Percentiles rank a stretch among this genome's conserved stretches.
phyloP scores from a whole-genome alignment of 2,797 vertebrate species.

The Prunella strophiata region DNA sequence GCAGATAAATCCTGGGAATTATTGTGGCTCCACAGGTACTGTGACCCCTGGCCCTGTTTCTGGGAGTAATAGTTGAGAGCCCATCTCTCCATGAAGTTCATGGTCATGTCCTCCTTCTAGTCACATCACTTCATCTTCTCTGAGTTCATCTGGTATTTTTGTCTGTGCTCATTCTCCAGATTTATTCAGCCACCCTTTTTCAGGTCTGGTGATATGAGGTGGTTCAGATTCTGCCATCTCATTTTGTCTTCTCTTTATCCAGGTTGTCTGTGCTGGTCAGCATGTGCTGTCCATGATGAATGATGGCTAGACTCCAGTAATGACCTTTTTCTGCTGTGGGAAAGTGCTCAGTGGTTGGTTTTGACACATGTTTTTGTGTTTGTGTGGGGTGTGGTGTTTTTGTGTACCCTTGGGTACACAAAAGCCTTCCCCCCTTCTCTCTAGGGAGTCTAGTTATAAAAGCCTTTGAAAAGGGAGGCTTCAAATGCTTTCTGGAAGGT shows the following conservation, averaged over 20 bases:
- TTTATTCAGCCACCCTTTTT: neutral
- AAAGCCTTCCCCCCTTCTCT: neutral
- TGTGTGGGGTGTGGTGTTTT: neutral
- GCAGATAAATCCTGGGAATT: neutral
- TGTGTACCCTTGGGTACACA: neutral
- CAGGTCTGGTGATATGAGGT: neutral
- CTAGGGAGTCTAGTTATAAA: neutral
- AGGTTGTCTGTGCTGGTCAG: neutral
- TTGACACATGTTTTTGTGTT: neutral
- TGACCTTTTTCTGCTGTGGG: neutral
- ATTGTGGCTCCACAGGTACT: rapidly evolving
- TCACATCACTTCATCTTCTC: neutral
- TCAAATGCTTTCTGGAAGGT: neutral
- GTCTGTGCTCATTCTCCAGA: neutral
- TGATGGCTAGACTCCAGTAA: neutral
- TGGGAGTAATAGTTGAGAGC: neutral
- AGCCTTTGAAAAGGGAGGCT: neutral
- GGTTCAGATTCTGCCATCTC: neutral
- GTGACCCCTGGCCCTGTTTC: neutral
- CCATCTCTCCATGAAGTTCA: neutral
- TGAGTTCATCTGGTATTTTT: neutral
- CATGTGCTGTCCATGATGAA: neutral
- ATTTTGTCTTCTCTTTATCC: neutral
- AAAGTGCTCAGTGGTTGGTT: neutral
- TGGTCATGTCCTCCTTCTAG: neutral